These are phyloP conservation scores for Drosophila mettleri DNA, from an alignment of 2,888 invertebrate species.

Conservation along the genomic window DNA sequence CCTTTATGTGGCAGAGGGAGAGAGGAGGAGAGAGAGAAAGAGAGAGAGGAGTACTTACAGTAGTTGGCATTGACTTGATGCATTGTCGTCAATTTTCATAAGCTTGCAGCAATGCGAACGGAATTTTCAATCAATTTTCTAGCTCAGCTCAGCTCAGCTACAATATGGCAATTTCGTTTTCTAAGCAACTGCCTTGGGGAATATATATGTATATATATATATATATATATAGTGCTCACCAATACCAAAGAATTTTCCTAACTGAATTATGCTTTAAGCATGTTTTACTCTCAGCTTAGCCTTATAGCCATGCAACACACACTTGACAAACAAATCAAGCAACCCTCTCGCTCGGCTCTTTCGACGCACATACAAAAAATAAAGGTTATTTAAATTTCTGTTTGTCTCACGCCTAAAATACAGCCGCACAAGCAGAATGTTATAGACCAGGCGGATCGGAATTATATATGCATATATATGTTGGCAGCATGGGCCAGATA, in stretches of 20 bases:
- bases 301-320: not conserved
- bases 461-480: slow-evolving; percentile 6
- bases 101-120: no score
- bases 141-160: no score
- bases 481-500: not conserved
- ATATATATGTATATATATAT: no score
- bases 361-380: no score
- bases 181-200: no score
- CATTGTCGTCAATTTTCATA: no score
- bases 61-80: not conserved
- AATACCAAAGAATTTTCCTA: not conserved
- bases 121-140: no score
- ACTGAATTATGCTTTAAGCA: no score
- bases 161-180: no score
- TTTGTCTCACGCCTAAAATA: slow-evolving; percentile 49
- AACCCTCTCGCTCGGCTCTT: not conserved
- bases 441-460: not conserved
- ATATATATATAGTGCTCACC: no score
- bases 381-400: slow-evolving; percentile 75
- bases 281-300: no score
- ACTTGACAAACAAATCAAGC: not conserved
- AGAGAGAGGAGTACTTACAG: not conserved
- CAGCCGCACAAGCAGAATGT: slow-evolving; percentile 54
- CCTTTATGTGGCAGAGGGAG: not conserved
- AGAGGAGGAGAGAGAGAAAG: not conserved